phyloP scores from a whole-genome alignment of 2,888 invertebrate species.

The Buathra laborator region DNA sequence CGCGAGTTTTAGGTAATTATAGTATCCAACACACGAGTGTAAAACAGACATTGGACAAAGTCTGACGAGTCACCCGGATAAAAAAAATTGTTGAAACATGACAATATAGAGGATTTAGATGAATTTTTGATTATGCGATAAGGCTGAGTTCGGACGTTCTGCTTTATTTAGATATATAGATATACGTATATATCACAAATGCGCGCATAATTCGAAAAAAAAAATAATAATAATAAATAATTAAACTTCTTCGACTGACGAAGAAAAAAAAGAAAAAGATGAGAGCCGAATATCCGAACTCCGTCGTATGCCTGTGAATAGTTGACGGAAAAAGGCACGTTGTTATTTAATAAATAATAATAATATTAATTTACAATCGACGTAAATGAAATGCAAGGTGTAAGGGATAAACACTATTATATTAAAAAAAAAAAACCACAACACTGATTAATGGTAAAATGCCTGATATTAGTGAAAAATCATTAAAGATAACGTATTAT shows the following conservation, averaged over 20 bases:
- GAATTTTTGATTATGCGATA: constrained; percentile 66
- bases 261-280: constrained; percentile 37
- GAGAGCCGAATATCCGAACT: constrained; percentile 64
- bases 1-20: constrained; percentile 39
- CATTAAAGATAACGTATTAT: constrained; percentile 43
- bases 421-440: constrained; percentile 44
- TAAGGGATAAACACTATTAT: constrained; percentile 58
- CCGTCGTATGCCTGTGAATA: constrained; percentile 65
- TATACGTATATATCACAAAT: constrained; percentile 6
- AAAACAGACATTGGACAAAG: constrained; percentile 59
- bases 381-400: constrained; percentile 59
- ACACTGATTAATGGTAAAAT: constrained; percentile 44
- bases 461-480: constrained; percentile 48
- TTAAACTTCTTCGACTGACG: background rate
- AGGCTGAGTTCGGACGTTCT: constrained; percentile 63
- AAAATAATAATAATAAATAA: background rate
- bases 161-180: constrained; percentile 32
- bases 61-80: constrained; percentile 43
- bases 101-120: constrained; percentile 69
- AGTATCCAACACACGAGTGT: constrained; percentile 63
- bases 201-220: background rate
- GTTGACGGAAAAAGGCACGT: constrained; percentile 64
- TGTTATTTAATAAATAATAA: constrained; percentile 68
- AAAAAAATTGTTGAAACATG: constrained; percentile 70
- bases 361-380: constrained; percentile 65